Conservation (phyloP, 2,888 invertebrate species). For the Limnephilus lunatus region DNA sequence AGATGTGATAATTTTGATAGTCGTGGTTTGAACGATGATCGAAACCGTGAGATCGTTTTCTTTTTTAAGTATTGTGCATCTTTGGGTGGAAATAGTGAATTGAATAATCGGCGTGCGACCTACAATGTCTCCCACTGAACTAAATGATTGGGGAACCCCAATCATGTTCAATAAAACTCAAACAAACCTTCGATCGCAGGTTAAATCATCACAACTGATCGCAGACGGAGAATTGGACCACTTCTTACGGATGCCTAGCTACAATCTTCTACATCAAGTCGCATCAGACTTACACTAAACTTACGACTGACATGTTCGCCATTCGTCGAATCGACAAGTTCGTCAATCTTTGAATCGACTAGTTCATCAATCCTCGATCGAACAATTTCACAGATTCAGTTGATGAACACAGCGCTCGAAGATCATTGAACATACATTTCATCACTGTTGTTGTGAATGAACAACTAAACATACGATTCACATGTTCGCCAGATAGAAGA, state of each 20-base stretch:
- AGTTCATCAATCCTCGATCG: neutral
- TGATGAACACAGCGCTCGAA: neutral
- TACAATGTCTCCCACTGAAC: constrained; percentile 32
- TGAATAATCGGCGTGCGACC: neutral
- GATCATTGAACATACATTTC: neutral
- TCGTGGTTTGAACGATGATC: neutral
- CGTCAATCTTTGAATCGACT: neutral
- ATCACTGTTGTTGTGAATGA: neutral
- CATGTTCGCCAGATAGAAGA: neutral
- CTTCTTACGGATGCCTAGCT: neutral
- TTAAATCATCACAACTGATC: constrained; percentile 65
- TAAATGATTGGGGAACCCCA: constrained; percentile 27
- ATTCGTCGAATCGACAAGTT: neutral
- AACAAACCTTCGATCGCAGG: constrained; percentile 55
- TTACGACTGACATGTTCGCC: neutral
- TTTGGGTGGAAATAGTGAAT: constrained; percentile 46
- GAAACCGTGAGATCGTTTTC: neutral
- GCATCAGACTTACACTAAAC: neutral
- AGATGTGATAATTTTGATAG: neutral
- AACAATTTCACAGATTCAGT: neutral
- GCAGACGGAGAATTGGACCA: constrained; percentile 27
- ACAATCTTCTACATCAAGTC: neutral
- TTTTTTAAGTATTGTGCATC: constrained; percentile 53
- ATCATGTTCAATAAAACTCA: constrained; percentile 27
- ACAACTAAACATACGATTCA: neutral